Conservation (phyloP, 2,113 vertebrate genomes). For the Takifugu flavidus region DNA sequence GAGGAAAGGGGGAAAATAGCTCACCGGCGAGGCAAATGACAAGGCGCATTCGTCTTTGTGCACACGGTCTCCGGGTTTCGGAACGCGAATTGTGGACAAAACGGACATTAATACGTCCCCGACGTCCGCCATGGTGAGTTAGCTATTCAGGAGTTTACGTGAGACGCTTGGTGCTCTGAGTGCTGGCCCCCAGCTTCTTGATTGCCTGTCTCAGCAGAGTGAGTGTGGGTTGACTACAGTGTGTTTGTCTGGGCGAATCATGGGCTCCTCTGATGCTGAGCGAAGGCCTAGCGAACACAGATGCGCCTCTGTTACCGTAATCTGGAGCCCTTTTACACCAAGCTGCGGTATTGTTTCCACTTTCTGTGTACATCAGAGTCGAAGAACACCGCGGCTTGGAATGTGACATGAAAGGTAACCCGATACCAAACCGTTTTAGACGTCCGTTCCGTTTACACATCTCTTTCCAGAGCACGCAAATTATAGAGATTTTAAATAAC, state of each 20-base stretch:
- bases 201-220: constrained; percentile 45
- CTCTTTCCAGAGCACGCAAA: background rate
- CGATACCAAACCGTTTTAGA: background rate
- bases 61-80: constrained; percentile 93
- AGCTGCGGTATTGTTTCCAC: no score
- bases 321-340: background rate
- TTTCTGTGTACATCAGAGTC: background rate
- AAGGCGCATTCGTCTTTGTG: constrained; percentile 99
- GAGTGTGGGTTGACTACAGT: constrained; percentile 24
- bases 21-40: constrained; percentile 94
- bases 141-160: constrained; percentile 33
- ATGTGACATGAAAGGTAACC: background rate
- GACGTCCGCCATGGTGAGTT: constrained; percentile 84
- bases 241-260: constrained; percentile 64
- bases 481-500: background rate
- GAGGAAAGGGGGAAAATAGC: constrained; percentile 35
- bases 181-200: constrained; percentile 51
- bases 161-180: constrained; percentile 44
- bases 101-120: constrained; percentile 92
- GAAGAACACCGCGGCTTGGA: no score
- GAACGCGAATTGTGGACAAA: constrained; percentile 90
- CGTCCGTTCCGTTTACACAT: no score
- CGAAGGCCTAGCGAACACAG: constrained; percentile 47
- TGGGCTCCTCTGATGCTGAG: constrained; percentile 40
- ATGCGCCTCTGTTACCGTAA: constrained; percentile 45